Evolutionary conservation across 2,888 invertebrate genomes (phyloP).

Genomic region (Ellobium chinense): DNA sequence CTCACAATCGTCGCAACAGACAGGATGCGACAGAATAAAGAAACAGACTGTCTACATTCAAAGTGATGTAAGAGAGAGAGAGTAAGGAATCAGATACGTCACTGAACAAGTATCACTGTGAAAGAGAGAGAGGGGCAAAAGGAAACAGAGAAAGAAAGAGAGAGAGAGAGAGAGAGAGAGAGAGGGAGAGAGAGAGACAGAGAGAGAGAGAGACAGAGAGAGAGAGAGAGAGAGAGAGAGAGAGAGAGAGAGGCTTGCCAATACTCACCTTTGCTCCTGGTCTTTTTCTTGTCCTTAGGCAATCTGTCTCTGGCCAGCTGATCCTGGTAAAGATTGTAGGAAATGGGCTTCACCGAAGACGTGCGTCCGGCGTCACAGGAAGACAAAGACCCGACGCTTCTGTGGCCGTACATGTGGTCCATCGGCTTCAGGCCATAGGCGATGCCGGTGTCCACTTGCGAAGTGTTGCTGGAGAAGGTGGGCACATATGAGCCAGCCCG

Average conservation of each 20-base stretch:
- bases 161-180: too few relatives aligned
- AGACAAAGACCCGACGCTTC: neutral
- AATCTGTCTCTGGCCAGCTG: neutral
- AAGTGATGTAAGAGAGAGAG: too few relatives aligned
- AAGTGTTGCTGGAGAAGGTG: neutral
- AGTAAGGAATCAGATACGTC: too few relatives aligned
- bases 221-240: neutral
- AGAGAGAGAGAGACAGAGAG: neutral
- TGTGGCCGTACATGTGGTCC: neutral
- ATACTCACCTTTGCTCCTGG: constrained; percentile 1
- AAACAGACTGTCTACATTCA: too few relatives aligned
- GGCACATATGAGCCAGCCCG: neutral
- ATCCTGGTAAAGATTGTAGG: neutral
- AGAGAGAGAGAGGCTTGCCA: neutral
- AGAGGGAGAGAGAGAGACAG: neutral
- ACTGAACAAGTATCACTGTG: too few relatives aligned
- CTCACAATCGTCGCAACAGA: too few relatives aligned
- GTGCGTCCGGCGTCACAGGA: neutral
- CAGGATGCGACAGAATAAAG: too few relatives aligned
- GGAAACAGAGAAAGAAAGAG: neutral
- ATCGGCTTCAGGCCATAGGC: constrained; percentile 13
- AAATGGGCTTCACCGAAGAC: neutral
- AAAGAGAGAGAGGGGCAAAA: neutral
- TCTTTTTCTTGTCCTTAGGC: constrained; percentile 8
- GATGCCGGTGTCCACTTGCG: neutral